A percentile compares a stretch with the other conserved stretches of the same genome.
Conservation (phyloP, 2,797 vertebrate genomes). For the Decapterus maruadsi region DNA sequence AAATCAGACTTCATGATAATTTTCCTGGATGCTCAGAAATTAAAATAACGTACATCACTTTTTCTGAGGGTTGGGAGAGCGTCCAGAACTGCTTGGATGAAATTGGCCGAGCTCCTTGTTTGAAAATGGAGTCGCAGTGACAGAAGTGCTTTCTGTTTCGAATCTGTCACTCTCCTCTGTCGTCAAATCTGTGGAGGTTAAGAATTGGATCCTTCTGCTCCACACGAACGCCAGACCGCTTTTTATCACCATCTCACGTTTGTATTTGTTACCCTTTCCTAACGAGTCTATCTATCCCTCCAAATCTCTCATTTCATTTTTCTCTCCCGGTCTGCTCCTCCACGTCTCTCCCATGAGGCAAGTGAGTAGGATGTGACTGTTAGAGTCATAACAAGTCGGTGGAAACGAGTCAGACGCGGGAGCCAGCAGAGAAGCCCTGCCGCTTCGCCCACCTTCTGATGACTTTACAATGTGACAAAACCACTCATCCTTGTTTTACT, state of each 20-base stretch:
- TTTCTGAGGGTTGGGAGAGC: slow-evolving; percentile 5
- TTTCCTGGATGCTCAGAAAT: slow-evolving; percentile 22
- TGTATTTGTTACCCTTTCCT: slow-evolving; percentile 18
- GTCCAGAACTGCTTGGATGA: slow-evolving; percentile 2
- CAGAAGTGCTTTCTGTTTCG: slow-evolving; percentile 17
- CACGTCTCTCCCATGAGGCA: slow-evolving; percentile 51
- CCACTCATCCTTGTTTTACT: slow-evolving; percentile 52
- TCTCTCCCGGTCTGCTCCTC: slow-evolving; percentile 39
- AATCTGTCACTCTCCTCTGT: slow-evolving; percentile 36
- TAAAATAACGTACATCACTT: neutral
- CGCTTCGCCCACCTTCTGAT: slow-evolving; percentile 80
- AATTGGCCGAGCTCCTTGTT: slow-evolving; percentile 18
- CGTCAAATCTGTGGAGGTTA: slow-evolving; percentile 8
- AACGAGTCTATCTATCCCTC: slow-evolving; percentile 8
- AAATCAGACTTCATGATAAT: neutral
- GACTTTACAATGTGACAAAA: slow-evolving; percentile 80
- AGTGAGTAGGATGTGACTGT: slow-evolving; percentile 78
- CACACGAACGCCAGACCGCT: neutral
- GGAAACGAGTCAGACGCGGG: slow-evolving; percentile 71
- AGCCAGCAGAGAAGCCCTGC: slow-evolving; percentile 63
- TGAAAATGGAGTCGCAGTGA: slow-evolving; percentile 13
- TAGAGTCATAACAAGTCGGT: slow-evolving; percentile 78
- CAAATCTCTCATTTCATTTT: slow-evolving; percentile 15
- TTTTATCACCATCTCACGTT: slow-evolving; percentile 37
- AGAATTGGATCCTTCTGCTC: slow-evolving; percentile 18